Base-by-base conservation (phyloP, 1,140 invertebrate genomes). In the Trichonephila inaurata region DNA sequence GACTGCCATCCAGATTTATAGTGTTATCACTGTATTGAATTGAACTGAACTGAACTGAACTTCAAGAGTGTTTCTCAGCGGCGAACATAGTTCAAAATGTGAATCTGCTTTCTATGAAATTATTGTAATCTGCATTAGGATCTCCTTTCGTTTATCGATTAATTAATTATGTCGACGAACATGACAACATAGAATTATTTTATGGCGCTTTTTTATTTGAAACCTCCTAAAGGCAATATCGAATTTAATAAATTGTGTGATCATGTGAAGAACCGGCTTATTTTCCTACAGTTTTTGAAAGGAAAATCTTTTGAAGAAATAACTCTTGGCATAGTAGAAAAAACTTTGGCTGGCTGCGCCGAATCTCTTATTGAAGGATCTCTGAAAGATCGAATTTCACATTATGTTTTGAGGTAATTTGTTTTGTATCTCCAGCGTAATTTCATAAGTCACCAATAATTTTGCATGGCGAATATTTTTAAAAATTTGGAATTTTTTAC, bases 151-250 rank as follows among this genome's bases (percentile, higher is more conserved):
- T 4, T 40, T 40, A 4, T 40, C 28, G 28, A 28, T 40, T 3
- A 1, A 40, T 40, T 40, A 3, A 40, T 40, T 40, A 3, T 40
- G 1, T 40, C 33, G 33, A 40, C 2, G 33, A 40, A 10, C 2
- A 51, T 51, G 10, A 1, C 51, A 51, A 10, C 51, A 51, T 51
- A 51, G 51, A 12, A 10, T 51, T 51, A 66, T 66, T 4, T 24
- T 66, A 91, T 91, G 90, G 90, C 90, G 90, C 44, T 85, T 64
- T 21, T 91, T 64, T 91, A 91, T 44, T 83, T 91, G 2, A 91
- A 91, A 85, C 90, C 90, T 24, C 90, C 90, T 14, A 91, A 51
- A 83, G 90, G 90, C 19, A 64, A 82, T n/a, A 44, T 91, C 14
- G 28, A 19, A 40, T 91, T 83, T 14, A 40, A 44, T 62, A 91